phyloP scores from a whole-genome alignment of 1,140 invertebrate species.

The Nomia melanderi region DNA sequence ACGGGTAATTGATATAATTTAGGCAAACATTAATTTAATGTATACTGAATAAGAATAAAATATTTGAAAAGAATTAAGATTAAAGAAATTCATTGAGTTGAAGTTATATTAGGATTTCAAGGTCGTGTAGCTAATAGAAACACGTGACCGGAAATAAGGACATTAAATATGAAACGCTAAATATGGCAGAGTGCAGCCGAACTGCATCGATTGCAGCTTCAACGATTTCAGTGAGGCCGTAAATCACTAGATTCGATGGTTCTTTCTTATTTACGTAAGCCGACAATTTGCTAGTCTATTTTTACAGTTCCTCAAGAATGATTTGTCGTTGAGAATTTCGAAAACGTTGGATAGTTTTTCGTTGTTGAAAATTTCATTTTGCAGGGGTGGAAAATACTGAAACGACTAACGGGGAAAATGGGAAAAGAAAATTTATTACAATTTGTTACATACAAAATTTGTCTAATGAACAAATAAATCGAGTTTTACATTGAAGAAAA shows the following conservation, averaged over 20 bases:
- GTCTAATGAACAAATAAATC: not conserved
- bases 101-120: not conserved
- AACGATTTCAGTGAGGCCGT: constrained; percentile 17
- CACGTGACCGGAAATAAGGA: not conserved
- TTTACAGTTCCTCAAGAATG: not conserved
- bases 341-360: too few relatives aligned
- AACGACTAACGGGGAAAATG: too few relatives aligned
- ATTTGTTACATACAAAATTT: too few relatives aligned
- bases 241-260: constrained; percentile 3
- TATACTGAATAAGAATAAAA: too few relatives aligned
- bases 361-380: too few relatives aligned
- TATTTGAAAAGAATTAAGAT: too few relatives aligned
- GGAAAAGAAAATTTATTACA: too few relatives aligned
- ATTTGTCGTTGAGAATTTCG: too few relatives aligned
- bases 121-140: not conserved
- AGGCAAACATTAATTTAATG: too few relatives aligned
- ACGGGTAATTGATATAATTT: too few relatives aligned
- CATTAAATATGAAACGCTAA: constrained; percentile 5
- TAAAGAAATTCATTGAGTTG: too few relatives aligned
- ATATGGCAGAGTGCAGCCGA: not conserved
- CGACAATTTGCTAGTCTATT: not conserved
- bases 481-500: not conserved
- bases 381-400: too few relatives aligned
- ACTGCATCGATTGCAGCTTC: not conserved
- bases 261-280: not conserved